Conservation (phyloP, 2,888 invertebrate genomes). For the Sepiola atlantica region DNA sequence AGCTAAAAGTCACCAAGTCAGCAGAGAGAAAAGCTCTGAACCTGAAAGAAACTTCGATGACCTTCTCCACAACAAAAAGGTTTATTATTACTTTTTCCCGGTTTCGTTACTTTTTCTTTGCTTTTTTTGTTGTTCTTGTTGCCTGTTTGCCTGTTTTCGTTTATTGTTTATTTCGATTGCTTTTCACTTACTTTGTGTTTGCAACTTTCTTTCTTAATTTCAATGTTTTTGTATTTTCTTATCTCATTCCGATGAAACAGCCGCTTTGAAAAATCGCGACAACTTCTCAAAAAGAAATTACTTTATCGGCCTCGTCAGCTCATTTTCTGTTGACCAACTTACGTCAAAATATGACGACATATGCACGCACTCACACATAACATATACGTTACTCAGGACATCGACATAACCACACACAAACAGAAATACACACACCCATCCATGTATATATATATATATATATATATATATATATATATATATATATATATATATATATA, state of each 20-base stretch:
- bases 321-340: not conserved
- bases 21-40: too few species aligned
- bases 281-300: slow-evolving; percentile 16
- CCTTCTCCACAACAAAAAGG: too few species aligned
- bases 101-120: too few species aligned
- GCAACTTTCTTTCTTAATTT: not conserved
- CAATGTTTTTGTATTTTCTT: not conserved
- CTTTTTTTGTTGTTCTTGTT: too few species aligned
- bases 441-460: not conserved
- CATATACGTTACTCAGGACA: too few species aligned
- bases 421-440: not conserved
- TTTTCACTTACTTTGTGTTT: not conserved
- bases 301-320: not conserved
- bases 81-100: too few species aligned
- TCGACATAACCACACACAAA: not conserved
- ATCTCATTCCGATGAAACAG: not conserved
- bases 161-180: not conserved
- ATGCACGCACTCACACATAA: not conserved
- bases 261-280: not conserved
- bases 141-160: too few species aligned
- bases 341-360: slow-evolving; percentile 2
- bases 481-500: too few species aligned
- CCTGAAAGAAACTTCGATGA: too few species aligned
- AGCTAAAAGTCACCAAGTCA: too few species aligned
- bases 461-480: too few species aligned